Evolutionary conservation across 92 coral and sea anemone genomes (phyloP), one percentile per base, ranked within the genome.

Genomic region (Blastomussa wellsi): DNA sequence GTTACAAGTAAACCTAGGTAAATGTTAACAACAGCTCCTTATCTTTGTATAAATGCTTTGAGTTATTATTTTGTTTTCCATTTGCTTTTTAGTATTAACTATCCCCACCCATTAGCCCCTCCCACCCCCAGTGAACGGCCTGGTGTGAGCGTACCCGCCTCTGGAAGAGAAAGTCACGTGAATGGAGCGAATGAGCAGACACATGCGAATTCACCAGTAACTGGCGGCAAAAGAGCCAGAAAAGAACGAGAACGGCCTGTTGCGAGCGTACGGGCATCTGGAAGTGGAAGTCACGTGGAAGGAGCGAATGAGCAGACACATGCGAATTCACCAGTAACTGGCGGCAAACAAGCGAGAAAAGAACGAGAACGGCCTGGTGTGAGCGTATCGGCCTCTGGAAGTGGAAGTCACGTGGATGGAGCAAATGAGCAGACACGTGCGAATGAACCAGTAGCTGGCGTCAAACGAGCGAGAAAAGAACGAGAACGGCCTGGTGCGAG

Each of bases 1-100:
- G 29, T 84, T 17, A 39, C 70, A 84, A 60, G 81, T 39, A 60
- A 77, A 60, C 62, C 87, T 26, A 84, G 47, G 87, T 83, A 83
- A 83, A 47, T 83, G 80, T 42, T 70, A 41, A 36, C 78, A 73
- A 8, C 73, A 31, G 37, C 86, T 71, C 79, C 70, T 47, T 82
- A 10, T 75, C 79, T 75, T 75, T 75, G 53, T 42, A 37, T 41
- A 4, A 38, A 72, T 71, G 78, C 78, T 42, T 38, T 73, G 0
- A 73, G 29, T 73, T 73, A 13, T 70, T 70, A n/a, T n/a, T n/a
- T 73, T 1, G 38, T 73, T 73, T 73, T 39, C 41, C 55, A 73
- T 42, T 73, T 73, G 55, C 78, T 73, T 73, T 73, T 73, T 3
- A n/a, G n/a, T 74, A 74, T 38, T n/a, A 74, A 74, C 78, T 73